phyloP scores from a whole-genome alignment of 35 echinoderm and acorn worm species.

The Acanthaster planci region DNA sequence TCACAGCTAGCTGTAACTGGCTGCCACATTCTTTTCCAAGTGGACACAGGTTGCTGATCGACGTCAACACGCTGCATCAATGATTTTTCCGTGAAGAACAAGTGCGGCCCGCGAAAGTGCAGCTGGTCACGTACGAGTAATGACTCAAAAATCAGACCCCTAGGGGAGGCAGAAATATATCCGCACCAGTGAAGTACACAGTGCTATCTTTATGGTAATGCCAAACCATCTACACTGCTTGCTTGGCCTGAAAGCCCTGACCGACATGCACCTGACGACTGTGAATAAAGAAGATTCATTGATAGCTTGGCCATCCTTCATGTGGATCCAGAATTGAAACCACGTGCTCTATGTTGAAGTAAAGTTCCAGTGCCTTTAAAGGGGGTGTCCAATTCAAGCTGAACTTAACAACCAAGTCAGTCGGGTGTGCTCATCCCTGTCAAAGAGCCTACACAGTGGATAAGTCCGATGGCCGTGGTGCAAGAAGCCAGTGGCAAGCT shows the following conservation, averaged over 20 bases:
- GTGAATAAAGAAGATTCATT: slow-evolving; percentile 51
- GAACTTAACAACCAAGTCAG: slow-evolving; percentile 60
- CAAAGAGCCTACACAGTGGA: slow-evolving; percentile 66
- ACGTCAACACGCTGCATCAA: slow-evolving; percentile 28
- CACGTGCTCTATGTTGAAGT: slow-evolving; percentile 44
- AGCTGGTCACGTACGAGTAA: slow-evolving; percentile 44
- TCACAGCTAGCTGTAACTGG: background rate
- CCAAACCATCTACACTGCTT: slow-evolving; percentile 29
- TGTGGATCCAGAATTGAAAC: slow-evolving; percentile 28
- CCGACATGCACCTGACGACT: slow-evolving; percentile 59
- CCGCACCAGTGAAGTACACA: slow-evolving; percentile 18
- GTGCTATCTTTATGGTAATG: slow-evolving; percentile 38
- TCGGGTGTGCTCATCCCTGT: slow-evolving; percentile 60
- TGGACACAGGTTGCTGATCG: slow-evolving; percentile 50
- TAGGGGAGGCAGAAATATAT: slow-evolving; percentile 32
- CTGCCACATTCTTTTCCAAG: slow-evolving; percentile 23
- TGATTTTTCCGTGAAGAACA: slow-evolving; percentile 11
- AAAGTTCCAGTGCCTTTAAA: slow-evolving; percentile 56
- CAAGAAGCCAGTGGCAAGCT: slow-evolving; percentile 35
- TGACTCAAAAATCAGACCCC: slow-evolving; percentile 10
- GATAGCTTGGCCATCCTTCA: slow-evolving; percentile 2
- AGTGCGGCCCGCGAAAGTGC: background rate
- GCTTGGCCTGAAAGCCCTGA: slow-evolving; percentile 43
- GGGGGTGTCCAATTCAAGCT: slow-evolving; percentile 31
- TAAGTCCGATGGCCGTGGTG: slow-evolving; percentile 51